Percentiles rank a stretch among this genome's conserved stretches.
phyloP scores from a whole-genome alignment of 92 coral and sea anemone genomes.

The Siderastrea radians region DNA sequence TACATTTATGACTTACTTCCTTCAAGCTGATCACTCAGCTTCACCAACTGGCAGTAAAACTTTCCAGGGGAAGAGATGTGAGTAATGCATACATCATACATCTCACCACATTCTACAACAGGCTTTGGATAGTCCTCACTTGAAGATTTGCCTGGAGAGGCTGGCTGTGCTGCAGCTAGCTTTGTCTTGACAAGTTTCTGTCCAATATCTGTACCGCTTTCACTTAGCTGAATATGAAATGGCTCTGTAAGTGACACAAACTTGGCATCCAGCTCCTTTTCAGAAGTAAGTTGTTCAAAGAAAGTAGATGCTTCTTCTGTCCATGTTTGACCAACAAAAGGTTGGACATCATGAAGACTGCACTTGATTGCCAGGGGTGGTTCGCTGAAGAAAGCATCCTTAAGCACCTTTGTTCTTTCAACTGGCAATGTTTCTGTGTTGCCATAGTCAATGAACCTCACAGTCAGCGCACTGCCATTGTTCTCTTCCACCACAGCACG shows the following conservation, averaged over 20 bases:
- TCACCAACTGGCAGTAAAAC: slow-evolving; percentile 83
- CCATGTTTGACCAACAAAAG: slow-evolving; percentile 41
- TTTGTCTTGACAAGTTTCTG: slow-evolving; percentile 55
- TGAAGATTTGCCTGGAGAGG: slow-evolving; percentile 16
- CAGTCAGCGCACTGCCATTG: slow-evolving; percentile 50
- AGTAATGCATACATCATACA: slow-evolving; percentile 65
- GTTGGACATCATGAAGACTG: slow-evolving; percentile 66
- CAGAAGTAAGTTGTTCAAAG: slow-evolving; percentile 65
- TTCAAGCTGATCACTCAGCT: slow-evolving; percentile 73
- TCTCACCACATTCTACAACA: slow-evolving; percentile 58
- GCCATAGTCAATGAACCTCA: slow-evolving; percentile 93
- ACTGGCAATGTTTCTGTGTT: slow-evolving; percentile 74
- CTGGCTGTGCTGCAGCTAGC: slow-evolving; percentile 31
- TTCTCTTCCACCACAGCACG: slow-evolving; percentile 76
- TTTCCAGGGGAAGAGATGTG: slow-evolving; percentile 78
- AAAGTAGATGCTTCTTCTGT: slow-evolving; percentile 43
- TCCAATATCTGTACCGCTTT: slow-evolving; percentile 43
- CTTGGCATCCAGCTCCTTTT: slow-evolving; percentile 64
- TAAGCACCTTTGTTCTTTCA: slow-evolving; percentile 48
- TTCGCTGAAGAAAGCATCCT: slow-evolving; percentile 45
- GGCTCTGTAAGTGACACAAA: slow-evolving; percentile 40
- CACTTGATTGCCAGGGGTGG: slow-evolving; percentile 85
- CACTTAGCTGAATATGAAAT: slow-evolving; percentile 59
- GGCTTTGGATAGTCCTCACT: slow-evolving; percentile 46
- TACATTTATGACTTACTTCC: slow-evolving; percentile 51